Evolutionary conservation across 2,797 vertebrate genomes (phyloP), one percentile per base, ranked within the genome.

Genomic region (Leucoraja ocellata): DNA sequence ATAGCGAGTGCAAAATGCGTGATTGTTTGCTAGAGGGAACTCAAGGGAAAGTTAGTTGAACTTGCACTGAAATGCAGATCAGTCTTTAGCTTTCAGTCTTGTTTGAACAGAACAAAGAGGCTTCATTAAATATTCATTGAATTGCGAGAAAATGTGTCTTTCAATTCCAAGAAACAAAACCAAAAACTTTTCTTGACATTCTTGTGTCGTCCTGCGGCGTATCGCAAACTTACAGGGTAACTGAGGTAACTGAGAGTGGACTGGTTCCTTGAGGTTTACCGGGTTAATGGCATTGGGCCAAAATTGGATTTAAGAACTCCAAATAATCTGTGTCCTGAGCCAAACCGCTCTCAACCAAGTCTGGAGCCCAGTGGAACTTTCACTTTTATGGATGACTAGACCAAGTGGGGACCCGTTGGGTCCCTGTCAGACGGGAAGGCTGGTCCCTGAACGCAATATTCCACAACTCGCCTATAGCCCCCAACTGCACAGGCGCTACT

Each of bases 81-180:
- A 92, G 71, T 36, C 71, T 25, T 74, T 58, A 25, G 90, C 71
- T 76, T 74, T 73, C 71, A 92, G 84, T 71, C 68, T 92, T 92
- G 39, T 92, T 92, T 92, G 39, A 58, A n/a, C 71, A 74, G 71
- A 92, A 92, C 71, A 92, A 54, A 92, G 10, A 76, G 39, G 23
- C 68, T 74, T 46, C 61, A 74, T 92, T 92, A 92, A 54, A 92
- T 92, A 92, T 92, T 92, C 71, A 92, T 76, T n/a, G 90, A 76
- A 92, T 54, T 92, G 39, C 36, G 16, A 28, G 71, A 54, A n/a
- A 92, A 76, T 76, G 7, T 76, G 1, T 54, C 23, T 92, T 58
- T 36, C 4, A 74, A 74, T 74, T 91, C 63, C 1, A 73, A 71
- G 16, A 71, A 91, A 91, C 36, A 32, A 28, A 92, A 92, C 46